A percentile compares a stretch with the other conserved stretches of the same genome.
phyloP scores from a whole-genome alignment of 2,888 invertebrate genomes.

The Anoplius nigerrimus region DNA sequence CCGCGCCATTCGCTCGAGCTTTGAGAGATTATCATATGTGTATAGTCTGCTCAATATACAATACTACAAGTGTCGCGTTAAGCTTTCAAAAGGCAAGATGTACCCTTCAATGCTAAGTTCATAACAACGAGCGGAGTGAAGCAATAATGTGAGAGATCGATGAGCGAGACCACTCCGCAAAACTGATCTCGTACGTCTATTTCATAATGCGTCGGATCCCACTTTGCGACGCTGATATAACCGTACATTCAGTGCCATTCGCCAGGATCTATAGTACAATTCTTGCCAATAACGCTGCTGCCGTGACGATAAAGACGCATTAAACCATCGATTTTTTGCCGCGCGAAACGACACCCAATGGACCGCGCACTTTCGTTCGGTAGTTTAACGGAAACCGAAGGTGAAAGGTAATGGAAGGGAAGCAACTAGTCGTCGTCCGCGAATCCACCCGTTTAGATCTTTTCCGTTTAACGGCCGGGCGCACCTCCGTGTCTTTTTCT shows the following conservation, averaged over 20 bases:
- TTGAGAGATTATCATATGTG: not conserved
- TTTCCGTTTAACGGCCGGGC: conserved; percentile 26
- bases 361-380: conserved; percentile 29
- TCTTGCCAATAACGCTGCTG: conserved; percentile 2
- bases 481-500: conserved; percentile 24
- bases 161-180: not conserved
- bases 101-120: too few species aligned
- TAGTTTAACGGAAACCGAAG: conserved; percentile 39
- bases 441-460: conserved; percentile 21
- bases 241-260: too few species aligned
- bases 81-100: too few species aligned
- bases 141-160: conserved; percentile 8
- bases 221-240: not conserved
- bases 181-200: conserved; percentile 23
- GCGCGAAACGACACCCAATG: conserved; percentile 24
- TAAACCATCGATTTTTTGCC: conserved; percentile 36
- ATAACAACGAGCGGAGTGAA: too few species aligned
- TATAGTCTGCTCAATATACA: too few species aligned
- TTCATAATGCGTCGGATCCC: too few species aligned
- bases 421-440: conserved; percentile 49
- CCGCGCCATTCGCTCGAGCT: too few species aligned
- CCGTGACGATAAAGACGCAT: conserved; percentile 38
- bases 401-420: conserved; percentile 41
- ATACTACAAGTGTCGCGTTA: too few species aligned
- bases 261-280: conserved; percentile 29